Evolutionary conservation across 2,797 vertebrate genomes (phyloP).

Genomic region (Eidolon dupreanum): DNA sequence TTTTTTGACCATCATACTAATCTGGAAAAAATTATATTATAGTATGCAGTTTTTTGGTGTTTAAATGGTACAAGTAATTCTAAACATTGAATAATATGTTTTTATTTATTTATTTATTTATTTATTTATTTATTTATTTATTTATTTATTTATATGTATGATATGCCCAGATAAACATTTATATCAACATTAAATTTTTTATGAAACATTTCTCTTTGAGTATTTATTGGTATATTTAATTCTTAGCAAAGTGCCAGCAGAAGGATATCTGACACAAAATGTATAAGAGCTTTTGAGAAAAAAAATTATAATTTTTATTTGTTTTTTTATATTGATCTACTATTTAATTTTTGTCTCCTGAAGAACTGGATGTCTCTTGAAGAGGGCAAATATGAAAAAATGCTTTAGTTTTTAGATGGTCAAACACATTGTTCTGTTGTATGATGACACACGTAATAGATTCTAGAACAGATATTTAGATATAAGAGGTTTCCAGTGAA

Average conservation of each 20-base stretch:
- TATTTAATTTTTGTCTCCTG: neutral
- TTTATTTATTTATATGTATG: neutral
- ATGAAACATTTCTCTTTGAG: neutral
- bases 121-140: neutral
- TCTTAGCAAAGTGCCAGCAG: neutral
- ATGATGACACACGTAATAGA: neutral
- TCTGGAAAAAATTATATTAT: neutral
- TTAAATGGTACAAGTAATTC: neutral
- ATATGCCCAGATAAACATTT: neutral
- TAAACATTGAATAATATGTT: neutral
- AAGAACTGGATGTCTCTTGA: neutral
- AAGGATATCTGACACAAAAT: neutral
- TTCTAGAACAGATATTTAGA: neutral
- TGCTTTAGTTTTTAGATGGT: neutral
- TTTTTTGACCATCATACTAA: neutral
- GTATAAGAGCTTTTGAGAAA: neutral
- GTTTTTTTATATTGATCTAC: neutral
- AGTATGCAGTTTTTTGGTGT: neutral
- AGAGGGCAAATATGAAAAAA: neutral
- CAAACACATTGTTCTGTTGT: neutral
- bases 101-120: too few species aligned
- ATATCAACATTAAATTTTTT: neutral
- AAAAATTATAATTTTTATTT: neutral
- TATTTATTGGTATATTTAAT: neutral
- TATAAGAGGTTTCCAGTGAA: neutral